Percentiles rank a stretch among this genome's conserved stretches.
These are phyloP conservation scores for Onthophagus taurus DNA, from an alignment of 1,140 invertebrate species.

Conservation along the genomic window DNA sequence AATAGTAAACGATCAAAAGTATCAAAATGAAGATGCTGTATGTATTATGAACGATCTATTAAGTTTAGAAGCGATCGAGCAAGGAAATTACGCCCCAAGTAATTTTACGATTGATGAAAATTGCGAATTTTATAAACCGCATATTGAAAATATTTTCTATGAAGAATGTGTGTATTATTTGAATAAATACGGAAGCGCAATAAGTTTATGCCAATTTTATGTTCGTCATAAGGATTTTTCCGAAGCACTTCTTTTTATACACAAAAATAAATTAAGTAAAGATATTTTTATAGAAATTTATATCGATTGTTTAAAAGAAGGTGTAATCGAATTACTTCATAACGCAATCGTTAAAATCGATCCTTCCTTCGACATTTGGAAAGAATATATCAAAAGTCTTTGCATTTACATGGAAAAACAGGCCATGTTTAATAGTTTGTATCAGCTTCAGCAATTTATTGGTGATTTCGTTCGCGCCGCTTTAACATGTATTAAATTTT, in stretches of 20 bases:
- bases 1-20: conserved; percentile 10
- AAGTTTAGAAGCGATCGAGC: conserved; percentile 37
- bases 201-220: conserved; percentile 59
- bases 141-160: conserved; percentile 50
- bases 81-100: conserved; percentile 33
- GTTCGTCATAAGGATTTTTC: conserved; percentile 51
- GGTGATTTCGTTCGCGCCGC: conserved; percentile 60
- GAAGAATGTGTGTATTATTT: conserved; percentile 66
- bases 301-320: conserved; percentile 51
- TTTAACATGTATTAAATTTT: conserved; percentile 64
- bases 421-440: conserved; percentile 53
- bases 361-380: conserved; percentile 52
- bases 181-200: conserved; percentile 56
- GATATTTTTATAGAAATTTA: conserved; percentile 67
- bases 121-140: conserved; percentile 11
- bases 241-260: conserved; percentile 51
- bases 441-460: conserved; percentile 57
- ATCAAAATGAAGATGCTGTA: conserved; percentile 30
- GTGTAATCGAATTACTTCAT: conserved; percentile 49
- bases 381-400: conserved; percentile 53
- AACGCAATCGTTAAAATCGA: conserved; percentile 52
- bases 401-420: conserved; percentile 57
- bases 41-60: conserved; percentile 40
- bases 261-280: conserved; percentile 51
- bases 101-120: conserved; percentile 18